These are phyloP conservation scores for Drosophila bocki DNA, from an alignment of 1,140 invertebrate genomes.

Conservation along the genomic window DNA sequence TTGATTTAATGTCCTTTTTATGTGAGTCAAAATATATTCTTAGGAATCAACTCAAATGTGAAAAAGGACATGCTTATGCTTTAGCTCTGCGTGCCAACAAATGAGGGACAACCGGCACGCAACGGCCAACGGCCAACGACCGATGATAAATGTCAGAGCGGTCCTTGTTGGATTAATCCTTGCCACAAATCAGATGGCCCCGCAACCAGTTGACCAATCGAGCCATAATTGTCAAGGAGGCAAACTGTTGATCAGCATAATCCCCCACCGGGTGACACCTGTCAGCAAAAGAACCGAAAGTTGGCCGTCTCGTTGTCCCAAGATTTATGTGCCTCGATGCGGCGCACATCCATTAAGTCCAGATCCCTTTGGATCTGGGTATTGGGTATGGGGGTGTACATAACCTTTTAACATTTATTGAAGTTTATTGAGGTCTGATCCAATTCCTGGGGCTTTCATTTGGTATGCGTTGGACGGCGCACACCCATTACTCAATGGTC, in stretches of 20 bases:
- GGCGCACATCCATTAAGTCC: slow-evolving; percentile 78
- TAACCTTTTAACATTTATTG: slow-evolving; percentile 83
- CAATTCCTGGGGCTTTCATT: slow-evolving; percentile 56
- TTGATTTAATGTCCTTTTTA: slow-evolving; percentile 4
- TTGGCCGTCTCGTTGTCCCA: slow-evolving; percentile 25
- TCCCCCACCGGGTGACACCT: slow-evolving; percentile 54
- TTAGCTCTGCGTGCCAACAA: not conserved
- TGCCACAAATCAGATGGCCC: slow-evolving; percentile 51
- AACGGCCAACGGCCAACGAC: not conserved
- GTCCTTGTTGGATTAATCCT: slow-evolving; percentile 35
- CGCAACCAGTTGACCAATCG: slow-evolving; percentile 46
- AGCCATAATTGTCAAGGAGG: slow-evolving; percentile 68
- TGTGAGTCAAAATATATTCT: not conserved
- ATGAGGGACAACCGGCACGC: slow-evolving; percentile 3
- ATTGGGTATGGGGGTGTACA: slow-evolving; percentile 47
- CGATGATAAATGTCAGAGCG: slow-evolving; percentile 42
- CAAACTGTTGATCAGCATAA: slow-evolving; percentile 79
- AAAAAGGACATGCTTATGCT: slow-evolving; percentile 6
- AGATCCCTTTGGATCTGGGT: slow-evolving; percentile 28
- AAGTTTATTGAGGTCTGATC: slow-evolving; percentile 72
- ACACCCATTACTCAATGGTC: slow-evolving; percentile 74
- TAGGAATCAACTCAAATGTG: not conserved
- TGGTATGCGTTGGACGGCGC: slow-evolving; percentile 65
- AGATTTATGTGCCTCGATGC: slow-evolving; percentile 79
- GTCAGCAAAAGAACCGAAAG: slow-evolving; percentile 57